Percentiles rank a stretch among this genome's conserved stretches.
phyloP scores from a whole-genome alignment of 2,888 invertebrate species.

The Diplolepis rosae region DNA sequence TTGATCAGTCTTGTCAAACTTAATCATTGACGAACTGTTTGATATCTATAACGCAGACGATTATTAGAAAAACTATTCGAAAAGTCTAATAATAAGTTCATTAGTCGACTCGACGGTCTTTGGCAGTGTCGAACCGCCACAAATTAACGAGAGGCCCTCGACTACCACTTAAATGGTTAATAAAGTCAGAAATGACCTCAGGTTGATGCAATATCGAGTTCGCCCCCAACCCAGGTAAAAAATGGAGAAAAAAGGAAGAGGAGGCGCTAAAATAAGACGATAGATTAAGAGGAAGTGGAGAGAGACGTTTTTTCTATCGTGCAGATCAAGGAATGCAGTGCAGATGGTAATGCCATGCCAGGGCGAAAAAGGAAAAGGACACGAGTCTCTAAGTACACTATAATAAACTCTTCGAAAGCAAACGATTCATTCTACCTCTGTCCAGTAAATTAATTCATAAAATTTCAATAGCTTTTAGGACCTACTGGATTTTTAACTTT shows the following conservation, averaged over 20 bases:
- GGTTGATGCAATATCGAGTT: slow-evolving; percentile 39
- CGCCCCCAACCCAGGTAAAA: slow-evolving; percentile 1
- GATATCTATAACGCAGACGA: background rate
- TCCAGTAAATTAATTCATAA: background rate
- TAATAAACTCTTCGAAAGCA: slow-evolving; percentile 3
- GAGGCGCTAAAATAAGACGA: slow-evolving; percentile 2
- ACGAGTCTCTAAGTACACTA: slow-evolving; percentile 1
- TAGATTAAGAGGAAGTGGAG: slow-evolving; percentile 14
- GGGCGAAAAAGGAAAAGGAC: background rate
- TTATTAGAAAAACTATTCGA: slow-evolving; percentile 31
- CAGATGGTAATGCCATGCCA: background rate
- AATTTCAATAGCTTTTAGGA: background rate
- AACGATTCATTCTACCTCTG: background rate
- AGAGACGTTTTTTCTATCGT: slow-evolving; percentile 10
- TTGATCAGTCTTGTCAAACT: slow-evolving; percentile 12
- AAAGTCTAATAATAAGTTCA: slow-evolving; percentile 66
- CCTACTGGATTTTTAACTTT: background rate
- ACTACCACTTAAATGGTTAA: slow-evolving; percentile 51
- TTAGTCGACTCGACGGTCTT: slow-evolving; percentile 52
- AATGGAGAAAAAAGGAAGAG: slow-evolving; percentile 25
- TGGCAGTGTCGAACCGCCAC: slow-evolving; percentile 40
- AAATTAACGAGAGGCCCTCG: slow-evolving; percentile 50
- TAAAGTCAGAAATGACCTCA: slow-evolving; percentile 48
- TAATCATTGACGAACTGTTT: background rate
- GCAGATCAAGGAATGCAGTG: slow-evolving; percentile 7